A percentile compares a stretch with the other conserved stretches of the same genome.
These are phyloP conservation scores for Aramus guarauna DNA, from an alignment of 2,113 vertebrate genomes.

Conservation along the genomic window DNA sequence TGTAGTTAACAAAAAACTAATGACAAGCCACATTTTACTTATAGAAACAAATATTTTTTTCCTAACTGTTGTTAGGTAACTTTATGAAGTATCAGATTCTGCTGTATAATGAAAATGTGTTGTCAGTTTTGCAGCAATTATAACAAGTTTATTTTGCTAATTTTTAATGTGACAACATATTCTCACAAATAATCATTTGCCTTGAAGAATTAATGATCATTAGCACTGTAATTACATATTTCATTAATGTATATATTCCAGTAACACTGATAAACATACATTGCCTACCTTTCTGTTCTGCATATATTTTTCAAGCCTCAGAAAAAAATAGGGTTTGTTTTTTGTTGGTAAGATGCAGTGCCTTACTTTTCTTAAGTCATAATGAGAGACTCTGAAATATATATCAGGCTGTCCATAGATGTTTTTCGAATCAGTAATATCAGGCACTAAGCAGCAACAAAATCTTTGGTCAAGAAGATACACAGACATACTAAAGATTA, in stretches of 20 bases:
- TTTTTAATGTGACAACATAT: background rate
- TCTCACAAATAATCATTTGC: background rate
- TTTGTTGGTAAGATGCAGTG: background rate
- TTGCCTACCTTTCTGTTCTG: background rate
- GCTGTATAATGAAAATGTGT: background rate
- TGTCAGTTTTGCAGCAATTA: background rate
- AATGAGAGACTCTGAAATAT: background rate
- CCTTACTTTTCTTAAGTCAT: background rate
- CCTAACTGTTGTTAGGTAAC: background rate
- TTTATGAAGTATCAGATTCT: background rate
- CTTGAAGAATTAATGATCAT: background rate
- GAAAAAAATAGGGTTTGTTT: background rate
- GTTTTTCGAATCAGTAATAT: background rate
- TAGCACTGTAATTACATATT: background rate
- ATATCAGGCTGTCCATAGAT: background rate
- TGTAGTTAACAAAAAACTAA: background rate
- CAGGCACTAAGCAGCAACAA: background rate
- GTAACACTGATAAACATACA: background rate
- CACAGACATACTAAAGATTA: background rate
- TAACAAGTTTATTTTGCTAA: background rate
- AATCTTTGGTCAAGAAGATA: background rate
- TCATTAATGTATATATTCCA: background rate
- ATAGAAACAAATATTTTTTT: background rate
- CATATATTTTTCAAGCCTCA: background rate
- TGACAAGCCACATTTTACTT: background rate